Evolutionary conservation across 37 sponge, comb jelly and placozoan species (phyloP).

Genomic region (Bolinopsis microptera): DNA sequence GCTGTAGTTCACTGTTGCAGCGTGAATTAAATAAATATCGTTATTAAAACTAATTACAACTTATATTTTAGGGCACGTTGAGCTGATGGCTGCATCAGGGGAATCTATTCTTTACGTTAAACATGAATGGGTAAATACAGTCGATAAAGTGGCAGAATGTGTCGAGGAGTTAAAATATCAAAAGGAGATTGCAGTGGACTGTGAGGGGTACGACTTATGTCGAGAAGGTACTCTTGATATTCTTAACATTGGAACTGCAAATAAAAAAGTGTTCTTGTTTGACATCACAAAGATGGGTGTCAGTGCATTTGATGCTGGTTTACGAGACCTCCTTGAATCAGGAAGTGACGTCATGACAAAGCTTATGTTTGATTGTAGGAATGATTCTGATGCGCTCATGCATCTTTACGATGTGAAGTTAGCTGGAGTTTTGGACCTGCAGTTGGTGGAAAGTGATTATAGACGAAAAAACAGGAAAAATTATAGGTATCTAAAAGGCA

Average conservation of each 20-base stretch:
- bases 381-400: background rate
- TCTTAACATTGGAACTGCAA: background rate
- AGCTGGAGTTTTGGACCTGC: background rate
- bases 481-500: background rate
- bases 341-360: background rate
- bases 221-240: background rate
- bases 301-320: background rate
- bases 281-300: background rate
- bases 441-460: background rate
- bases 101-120: no score
- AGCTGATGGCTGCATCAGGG: no score
- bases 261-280: background rate
- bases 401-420: background rate
- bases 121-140: background rate
- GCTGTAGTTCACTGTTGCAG: no score
- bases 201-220: background rate
- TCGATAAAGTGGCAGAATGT: background rate
- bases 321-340: background rate
- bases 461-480: background rate
- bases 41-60: no score
- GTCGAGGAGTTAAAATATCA: background rate
- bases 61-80: no score
- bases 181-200: background rate
- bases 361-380: background rate
- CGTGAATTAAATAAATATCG: no score